phyloP scores from a whole-genome alignment of 2,797 vertebrate species.

The Xiphophorus birchmanni region DNA sequence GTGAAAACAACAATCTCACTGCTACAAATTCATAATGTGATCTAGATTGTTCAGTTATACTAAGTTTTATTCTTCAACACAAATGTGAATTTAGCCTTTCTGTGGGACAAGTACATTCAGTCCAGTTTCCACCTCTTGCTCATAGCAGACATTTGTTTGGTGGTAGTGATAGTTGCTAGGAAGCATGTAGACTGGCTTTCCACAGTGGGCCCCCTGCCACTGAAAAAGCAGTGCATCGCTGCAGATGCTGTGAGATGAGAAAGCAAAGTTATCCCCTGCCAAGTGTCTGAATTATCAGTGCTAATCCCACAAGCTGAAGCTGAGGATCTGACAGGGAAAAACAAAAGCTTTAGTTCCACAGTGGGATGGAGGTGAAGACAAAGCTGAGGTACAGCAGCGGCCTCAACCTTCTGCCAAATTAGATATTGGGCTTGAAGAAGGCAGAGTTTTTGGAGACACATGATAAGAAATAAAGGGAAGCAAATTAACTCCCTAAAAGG shows the following conservation, averaged over 20 bases:
- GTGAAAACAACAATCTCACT: not conserved
- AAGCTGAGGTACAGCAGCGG: slow-evolving; percentile 25
- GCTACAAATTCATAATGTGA: not conserved
- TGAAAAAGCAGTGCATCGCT: slow-evolving; percentile 15
- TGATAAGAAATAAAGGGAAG: slow-evolving; percentile 17
- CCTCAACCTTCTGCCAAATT: slow-evolving; percentile 11
- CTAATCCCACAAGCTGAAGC: slow-evolving; percentile 69
- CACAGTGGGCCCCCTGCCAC: slow-evolving; percentile 5
- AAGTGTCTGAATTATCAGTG: slow-evolving; percentile 62
- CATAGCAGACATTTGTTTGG: not conserved
- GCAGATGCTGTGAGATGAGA: slow-evolving; percentile 23
- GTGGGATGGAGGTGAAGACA: slow-evolving; percentile 36
- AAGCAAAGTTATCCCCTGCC: slow-evolving; percentile 48
- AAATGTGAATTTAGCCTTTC: not conserved
- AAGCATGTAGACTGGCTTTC: slow-evolving; percentile 4
- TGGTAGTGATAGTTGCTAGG: slow-evolving; percentile 3
- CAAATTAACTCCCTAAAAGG: not conserved
- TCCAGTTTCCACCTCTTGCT: not conserved
- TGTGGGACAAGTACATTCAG: not conserved
- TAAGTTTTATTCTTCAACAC: not conserved
- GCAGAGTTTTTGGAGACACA: slow-evolving; percentile 19
- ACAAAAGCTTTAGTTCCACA: slow-evolving; percentile 59
- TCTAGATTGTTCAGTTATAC: not conserved
- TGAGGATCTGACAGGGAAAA: slow-evolving; percentile 62
- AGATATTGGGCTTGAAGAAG: slow-evolving; percentile 22